Evolutionary conservation across 2,797 vertebrate species (phyloP).

Genomic region (Squalus acanthias): DNA sequence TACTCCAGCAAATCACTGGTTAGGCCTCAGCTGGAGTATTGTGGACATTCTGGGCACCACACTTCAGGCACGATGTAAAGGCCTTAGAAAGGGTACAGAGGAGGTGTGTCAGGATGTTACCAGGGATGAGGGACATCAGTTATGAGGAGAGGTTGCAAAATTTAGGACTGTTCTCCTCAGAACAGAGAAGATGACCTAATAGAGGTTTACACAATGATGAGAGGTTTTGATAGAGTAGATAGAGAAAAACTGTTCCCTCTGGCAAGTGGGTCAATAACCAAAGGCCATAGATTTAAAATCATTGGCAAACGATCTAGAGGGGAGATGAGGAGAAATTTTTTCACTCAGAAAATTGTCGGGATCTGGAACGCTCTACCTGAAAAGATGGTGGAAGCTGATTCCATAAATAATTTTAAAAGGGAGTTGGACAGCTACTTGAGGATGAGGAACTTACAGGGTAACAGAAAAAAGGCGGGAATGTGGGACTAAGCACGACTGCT

Average conservation of each 20-base stretch:
- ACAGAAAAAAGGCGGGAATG: no score
- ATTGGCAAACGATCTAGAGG: not conserved
- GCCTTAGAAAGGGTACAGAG: not conserved
- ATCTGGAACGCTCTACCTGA: not conserved
- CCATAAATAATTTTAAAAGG: not conserved
- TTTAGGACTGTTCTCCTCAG: not conserved
- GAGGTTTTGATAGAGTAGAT: not conserved
- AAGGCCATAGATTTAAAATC: not conserved
- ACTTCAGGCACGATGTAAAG: not conserved
- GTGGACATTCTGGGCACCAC: no score
- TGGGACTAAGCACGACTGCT: not conserved
- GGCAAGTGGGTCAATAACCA: not conserved
- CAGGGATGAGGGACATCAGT: not conserved
- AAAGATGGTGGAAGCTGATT: not conserved
- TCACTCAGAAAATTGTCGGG: not conserved
- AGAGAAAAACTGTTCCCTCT: not conserved
- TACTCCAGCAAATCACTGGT: not conserved
- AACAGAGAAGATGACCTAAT: not conserved
- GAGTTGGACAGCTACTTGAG: not conserved
- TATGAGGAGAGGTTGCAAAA: not conserved
- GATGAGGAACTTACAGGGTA: not conserved
- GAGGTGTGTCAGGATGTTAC: not conserved
- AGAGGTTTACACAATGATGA: not conserved
- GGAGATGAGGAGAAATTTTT: not conserved
- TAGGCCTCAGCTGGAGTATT: no score